A percentile compares a stretch with the other conserved stretches of the same genome.
Conservation (phyloP, 2,797 vertebrate genomes). For the Melanotaenia maccullochi region DNA sequence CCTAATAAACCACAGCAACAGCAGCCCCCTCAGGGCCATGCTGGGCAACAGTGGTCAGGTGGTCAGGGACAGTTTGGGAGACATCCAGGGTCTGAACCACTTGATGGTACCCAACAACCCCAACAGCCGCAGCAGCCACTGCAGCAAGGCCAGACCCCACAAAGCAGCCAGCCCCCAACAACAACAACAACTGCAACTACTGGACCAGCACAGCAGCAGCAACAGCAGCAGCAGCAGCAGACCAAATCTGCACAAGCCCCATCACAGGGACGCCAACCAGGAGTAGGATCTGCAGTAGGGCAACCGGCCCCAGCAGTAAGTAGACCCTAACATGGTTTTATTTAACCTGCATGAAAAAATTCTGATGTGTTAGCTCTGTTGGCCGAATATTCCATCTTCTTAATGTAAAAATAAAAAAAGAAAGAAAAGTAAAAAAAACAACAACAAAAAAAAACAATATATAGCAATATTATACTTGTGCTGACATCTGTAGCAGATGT, state of each 20-base stretch:
- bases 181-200: conserved; percentile 80
- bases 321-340: conserved; percentile 15
- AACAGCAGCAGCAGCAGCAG: conserved; percentile 74
- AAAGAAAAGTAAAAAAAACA: background rate
- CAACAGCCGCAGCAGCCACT: conserved; percentile 78
- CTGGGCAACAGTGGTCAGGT: conserved; percentile 74
- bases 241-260: conserved; percentile 74
- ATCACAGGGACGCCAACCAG: conserved; percentile 78
- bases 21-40: conserved; percentile 70
- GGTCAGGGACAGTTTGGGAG: conserved; percentile 72
- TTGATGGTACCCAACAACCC: conserved; percentile 67
- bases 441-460: background rate
- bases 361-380: background rate
- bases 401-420: no score
- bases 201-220: conserved; percentile 69
- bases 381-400: background rate
- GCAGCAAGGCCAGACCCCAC: conserved; percentile 71
- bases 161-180: conserved; percentile 72
- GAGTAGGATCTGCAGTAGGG: conserved; percentile 69
- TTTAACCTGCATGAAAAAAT: background rate
- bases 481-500: background rate
- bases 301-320: conserved; percentile 86
- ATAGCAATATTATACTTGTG: background rate
- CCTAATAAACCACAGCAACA: conserved; percentile 79
- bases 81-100: conserved; percentile 76